A percentile compares a stretch with the other conserved stretches of the same genome.
Evolutionary conservation across 2,888 invertebrate species (phyloP).

Genomic region (Xestia xanthographa): DNA sequence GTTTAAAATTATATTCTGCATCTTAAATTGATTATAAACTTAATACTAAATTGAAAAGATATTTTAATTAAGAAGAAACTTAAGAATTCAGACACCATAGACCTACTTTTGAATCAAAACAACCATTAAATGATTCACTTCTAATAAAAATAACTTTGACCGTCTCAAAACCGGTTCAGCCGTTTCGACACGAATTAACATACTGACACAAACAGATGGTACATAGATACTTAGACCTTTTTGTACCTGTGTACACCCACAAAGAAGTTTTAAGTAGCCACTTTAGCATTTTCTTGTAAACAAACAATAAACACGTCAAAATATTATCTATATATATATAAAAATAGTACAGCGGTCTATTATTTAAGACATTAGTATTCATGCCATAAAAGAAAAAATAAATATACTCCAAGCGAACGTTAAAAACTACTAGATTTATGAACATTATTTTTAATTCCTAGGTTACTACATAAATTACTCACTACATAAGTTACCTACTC

Average conservation of each 20-base stretch:
- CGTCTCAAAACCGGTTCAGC: conserved; percentile 30
- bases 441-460: conserved; percentile 1
- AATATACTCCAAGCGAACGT: too few relatives aligned
- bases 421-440: neutral
- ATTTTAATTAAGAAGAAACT: neutral
- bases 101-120: conserved; percentile 36
- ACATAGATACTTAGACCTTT: conserved; percentile 6
- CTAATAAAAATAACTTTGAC: conserved; percentile 20
- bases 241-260: neutral
- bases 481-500: neutral
- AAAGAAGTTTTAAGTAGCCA: neutral
- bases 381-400: neutral
- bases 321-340: neutral
- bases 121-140: conserved; percentile 4
- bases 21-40: neutral
- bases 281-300: neutral
- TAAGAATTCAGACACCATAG: neutral
- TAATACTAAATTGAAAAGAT: neutral
- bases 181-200: conserved; percentile 21
- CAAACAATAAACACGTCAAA: neutral
- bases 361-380: neutral
- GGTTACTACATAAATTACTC: too few relatives aligned
- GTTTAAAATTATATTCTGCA: neutral
- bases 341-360: neutral
- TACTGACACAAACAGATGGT: conserved; percentile 13